phyloP scores from a whole-genome alignment of 2,797 vertebrate species.

The Poeciliopsis infans region DNA sequence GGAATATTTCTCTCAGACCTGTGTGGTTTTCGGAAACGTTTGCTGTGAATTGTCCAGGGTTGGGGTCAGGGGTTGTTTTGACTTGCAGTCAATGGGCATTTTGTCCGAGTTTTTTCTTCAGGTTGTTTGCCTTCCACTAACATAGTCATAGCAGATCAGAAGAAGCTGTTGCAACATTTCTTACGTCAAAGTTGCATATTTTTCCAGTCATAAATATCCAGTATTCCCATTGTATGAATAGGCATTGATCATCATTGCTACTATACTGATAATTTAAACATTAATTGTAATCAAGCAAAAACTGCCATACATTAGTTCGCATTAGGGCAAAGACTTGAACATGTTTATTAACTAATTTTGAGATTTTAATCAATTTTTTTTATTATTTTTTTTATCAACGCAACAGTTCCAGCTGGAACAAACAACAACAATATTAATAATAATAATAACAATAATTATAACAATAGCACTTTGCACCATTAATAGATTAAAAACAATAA shows the following conservation, averaged over 20 bases:
- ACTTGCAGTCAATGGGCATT: background rate
- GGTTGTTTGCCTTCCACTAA: background rate
- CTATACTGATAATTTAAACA: background rate
- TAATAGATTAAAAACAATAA: no score
- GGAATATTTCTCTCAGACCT: background rate
- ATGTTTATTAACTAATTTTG: no score
- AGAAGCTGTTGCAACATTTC: background rate
- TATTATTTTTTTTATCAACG: no score
- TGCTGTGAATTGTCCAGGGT: background rate
- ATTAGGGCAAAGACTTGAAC: no score
- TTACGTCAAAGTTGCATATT: background rate
- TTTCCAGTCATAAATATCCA: background rate
- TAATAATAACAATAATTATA: no score
- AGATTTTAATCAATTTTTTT: no score
- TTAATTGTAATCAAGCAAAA: background rate
- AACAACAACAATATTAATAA: no score
- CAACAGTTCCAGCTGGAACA: no score
- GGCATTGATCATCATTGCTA: background rate
- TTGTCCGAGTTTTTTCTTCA: background rate
- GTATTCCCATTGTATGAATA: background rate
- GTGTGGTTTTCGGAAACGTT: background rate
- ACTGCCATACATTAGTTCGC: background rate
- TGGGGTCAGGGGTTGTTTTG: background rate
- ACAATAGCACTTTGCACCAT: no score
- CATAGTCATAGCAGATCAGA: background rate